Conservation (phyloP, 1,140 invertebrate genomes). For the Proctacanthus coquilletti region DNA sequence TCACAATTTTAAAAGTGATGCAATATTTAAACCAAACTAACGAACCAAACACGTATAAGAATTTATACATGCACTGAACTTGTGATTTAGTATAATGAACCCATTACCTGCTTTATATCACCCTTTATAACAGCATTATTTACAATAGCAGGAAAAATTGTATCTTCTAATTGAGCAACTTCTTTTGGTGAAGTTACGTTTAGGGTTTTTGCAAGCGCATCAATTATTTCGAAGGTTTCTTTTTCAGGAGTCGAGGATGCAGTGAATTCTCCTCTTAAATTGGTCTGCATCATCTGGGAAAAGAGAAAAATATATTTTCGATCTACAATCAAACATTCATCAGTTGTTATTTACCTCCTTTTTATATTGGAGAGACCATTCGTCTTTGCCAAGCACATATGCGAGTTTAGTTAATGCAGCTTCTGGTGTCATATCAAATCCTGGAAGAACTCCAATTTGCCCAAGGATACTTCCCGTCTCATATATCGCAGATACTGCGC, state of each 20-base stretch:
- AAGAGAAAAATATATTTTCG: slow-evolving; percentile 2
- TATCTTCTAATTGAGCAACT: slow-evolving; percentile 47
- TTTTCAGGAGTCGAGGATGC: slow-evolving; percentile 27
- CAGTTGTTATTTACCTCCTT: slow-evolving; percentile 34
- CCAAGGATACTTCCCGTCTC: slow-evolving; percentile 55
- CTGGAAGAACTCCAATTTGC: slow-evolving; percentile 64
- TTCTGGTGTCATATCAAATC: slow-evolving; percentile 91
- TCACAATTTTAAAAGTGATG: too few species aligned
- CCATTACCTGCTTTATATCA: slow-evolving; percentile 36
- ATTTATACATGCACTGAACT: too few species aligned
- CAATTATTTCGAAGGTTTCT: slow-evolving; percentile 36
- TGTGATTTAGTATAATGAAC: too few species aligned
- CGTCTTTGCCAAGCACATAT: slow-evolving; percentile 75
- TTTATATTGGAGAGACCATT: slow-evolving; percentile 60
- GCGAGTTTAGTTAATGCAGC: slow-evolving; percentile 82
- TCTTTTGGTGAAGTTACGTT: slow-evolving; percentile 51
- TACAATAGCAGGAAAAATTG: slow-evolving; percentile 63
- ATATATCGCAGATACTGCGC: slow-evolving; percentile 61
- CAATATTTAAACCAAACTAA: too few species aligned
- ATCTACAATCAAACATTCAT: slow-evolving; percentile 1
- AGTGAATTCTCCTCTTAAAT: slow-evolving; percentile 44
- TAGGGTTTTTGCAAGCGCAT: slow-evolving; percentile 47
- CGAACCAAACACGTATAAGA: too few species aligned
- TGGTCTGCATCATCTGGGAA: slow-evolving; percentile 60
- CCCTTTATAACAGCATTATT: slow-evolving; percentile 52